phyloP scores from a whole-genome alignment of 2,888 invertebrate genomes.

The Rambutsinella grinnellia region DNA sequence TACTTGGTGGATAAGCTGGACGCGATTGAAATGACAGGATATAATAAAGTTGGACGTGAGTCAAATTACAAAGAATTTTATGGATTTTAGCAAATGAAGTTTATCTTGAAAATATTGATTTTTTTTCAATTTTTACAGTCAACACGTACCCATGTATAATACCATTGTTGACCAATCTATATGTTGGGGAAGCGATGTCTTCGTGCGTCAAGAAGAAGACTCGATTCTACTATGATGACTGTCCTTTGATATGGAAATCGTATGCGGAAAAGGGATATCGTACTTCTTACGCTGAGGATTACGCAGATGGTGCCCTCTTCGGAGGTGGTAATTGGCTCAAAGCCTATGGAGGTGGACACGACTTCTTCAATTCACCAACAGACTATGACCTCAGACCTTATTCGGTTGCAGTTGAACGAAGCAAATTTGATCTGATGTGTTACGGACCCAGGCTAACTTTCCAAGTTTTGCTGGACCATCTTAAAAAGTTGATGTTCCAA shows the following conservation, averaged over 20 bases:
- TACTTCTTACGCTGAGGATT: conserved; percentile 11
- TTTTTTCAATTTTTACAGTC: conserved; percentile 15
- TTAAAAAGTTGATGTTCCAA: conserved; percentile 1
- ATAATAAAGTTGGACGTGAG: conserved; percentile 70
- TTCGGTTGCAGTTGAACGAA: neutral
- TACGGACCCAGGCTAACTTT: conserved; percentile 16
- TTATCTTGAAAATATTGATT: too few relatives aligned
- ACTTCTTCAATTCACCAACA: conserved; percentile 1
- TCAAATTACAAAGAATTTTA: too few relatives aligned
- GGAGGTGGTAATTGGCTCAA: too few relatives aligned
- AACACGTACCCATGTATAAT: conserved; percentile 71
- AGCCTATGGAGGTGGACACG: too few relatives aligned
- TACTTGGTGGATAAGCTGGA: conserved; percentile 66
- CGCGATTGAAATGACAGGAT: conserved; percentile 67
- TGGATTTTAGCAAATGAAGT: neutral
- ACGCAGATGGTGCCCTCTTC: too few relatives aligned
- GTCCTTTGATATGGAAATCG: conserved; percentile 11
- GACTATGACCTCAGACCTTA: conserved; percentile 14
- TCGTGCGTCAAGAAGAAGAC: conserved; percentile 70
- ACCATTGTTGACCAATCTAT: conserved; percentile 69
- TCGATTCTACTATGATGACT: neutral
- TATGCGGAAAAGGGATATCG: conserved; percentile 12
- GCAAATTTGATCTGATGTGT: neutral
- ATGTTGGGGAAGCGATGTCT: conserved; percentile 32
- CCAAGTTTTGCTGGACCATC: neutral